phyloP scores from a whole-genome alignment of 2,888 invertebrate species.

The Hymenopus coronatus region DNA sequence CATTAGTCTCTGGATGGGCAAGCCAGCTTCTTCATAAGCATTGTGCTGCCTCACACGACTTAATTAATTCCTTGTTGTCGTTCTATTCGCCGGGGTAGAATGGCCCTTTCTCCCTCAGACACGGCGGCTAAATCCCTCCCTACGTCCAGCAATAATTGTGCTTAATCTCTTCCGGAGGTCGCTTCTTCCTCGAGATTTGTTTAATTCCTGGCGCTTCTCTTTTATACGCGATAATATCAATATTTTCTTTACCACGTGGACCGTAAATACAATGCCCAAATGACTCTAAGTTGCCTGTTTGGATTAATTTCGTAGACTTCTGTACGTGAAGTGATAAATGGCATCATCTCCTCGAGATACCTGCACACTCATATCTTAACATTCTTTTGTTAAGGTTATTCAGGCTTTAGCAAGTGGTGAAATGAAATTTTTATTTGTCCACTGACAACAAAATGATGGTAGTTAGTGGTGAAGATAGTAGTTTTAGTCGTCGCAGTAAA shows the following conservation, averaged over 20 bases:
- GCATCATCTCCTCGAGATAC: too few relatives aligned
- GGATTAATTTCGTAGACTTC: too few relatives aligned
- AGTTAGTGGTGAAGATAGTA: too few relatives aligned
- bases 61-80: slow-evolving; percentile 21
- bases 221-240: background rate
- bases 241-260: background rate
- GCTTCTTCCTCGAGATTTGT: background rate
- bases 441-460: too few relatives aligned
- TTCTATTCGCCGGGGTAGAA: background rate
- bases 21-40: background rate
- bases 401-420: too few relatives aligned
- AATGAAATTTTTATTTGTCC: too few relatives aligned
- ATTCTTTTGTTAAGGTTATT: too few relatives aligned
- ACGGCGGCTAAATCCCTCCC: background rate
- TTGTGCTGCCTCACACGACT: background rate
- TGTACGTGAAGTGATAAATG: too few relatives aligned
- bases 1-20: background rate
- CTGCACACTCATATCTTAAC: too few relatives aligned
- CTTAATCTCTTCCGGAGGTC: slow-evolving; percentile 11
- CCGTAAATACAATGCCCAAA: background rate
- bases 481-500: too few relatives aligned
- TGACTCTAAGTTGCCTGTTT: background rate
- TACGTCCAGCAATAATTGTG: slow-evolving; percentile 16
- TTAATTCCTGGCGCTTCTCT: background rate
- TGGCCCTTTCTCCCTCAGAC: background rate